A percentile compares a stretch with the other conserved stretches of the same genome.
Conservation (phyloP, 2,888 invertebrate genomes). For the Lasioglossum oenotherae region DNA sequence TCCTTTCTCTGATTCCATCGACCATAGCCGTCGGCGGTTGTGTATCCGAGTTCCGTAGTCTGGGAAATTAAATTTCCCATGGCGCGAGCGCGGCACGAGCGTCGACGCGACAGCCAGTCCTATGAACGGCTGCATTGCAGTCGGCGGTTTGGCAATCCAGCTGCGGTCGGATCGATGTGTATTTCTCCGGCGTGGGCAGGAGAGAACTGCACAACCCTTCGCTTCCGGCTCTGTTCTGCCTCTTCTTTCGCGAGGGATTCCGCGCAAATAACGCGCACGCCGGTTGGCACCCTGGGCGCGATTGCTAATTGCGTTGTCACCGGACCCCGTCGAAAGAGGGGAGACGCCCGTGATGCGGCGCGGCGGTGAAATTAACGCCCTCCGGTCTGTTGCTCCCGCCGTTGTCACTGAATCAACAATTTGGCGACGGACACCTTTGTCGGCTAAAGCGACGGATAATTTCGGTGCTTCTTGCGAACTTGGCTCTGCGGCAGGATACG, state of each 20-base stretch:
- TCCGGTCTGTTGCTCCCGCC: neutral
- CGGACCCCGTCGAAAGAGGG: neutral
- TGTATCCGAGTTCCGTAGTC: conserved; percentile 59
- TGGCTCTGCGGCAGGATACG: neutral
- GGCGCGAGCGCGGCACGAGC: conserved; percentile 51
- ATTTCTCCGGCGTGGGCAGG: conserved; percentile 58
- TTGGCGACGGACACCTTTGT: neutral
- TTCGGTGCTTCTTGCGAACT: neutral
- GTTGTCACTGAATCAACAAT: neutral
- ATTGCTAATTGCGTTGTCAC: conserved; percentile 36
- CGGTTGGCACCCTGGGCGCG: conserved; percentile 14
- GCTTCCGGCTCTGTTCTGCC: conserved; percentile 10
- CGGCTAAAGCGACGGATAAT: conserved; percentile 1
- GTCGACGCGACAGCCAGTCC: conserved; percentile 60
- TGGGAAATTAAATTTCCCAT: conserved; percentile 75
- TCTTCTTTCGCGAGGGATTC: conserved; percentile 51
- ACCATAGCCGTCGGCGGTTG: conserved; percentile 52
- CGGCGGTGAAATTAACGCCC: neutral
- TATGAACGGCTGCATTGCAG: conserved; percentile 77
- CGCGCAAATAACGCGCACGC: conserved; percentile 57
- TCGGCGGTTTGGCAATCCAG: conserved; percentile 80
- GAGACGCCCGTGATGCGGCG: neutral
- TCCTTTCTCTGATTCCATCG: conserved; percentile 10
- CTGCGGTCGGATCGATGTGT: conserved; percentile 79
- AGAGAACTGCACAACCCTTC: conserved; percentile 19